A percentile compares a stretch with the other conserved stretches of the same genome.
These are phyloP conservation scores for Neoaliturus tenellus DNA, from an alignment of 2,888 invertebrate species.

Conservation along the genomic window DNA sequence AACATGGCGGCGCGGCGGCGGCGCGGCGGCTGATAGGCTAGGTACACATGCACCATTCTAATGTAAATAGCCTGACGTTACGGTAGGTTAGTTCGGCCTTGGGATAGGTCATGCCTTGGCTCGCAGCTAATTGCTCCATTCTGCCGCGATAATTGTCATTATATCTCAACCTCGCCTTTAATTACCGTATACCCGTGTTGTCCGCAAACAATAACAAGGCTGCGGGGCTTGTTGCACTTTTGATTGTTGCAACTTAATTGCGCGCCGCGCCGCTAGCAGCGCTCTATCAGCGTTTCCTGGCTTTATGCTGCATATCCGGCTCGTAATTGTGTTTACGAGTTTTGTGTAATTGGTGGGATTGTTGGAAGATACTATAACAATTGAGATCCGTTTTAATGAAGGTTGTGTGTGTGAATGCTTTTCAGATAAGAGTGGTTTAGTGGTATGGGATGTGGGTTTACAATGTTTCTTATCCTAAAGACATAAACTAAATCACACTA, in stretches of 20 bases:
- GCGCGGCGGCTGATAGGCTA: too few relatives aligned
- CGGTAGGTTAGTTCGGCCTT: slow-evolving; percentile 21
- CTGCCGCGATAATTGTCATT: slow-evolving; percentile 14
- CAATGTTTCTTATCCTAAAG: too few relatives aligned
- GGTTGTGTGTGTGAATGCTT: too few relatives aligned
- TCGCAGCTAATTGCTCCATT: slow-evolving; percentile 30
- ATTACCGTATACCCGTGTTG: not conserved
- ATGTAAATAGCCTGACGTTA: slow-evolving; percentile 29
- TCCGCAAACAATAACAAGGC: slow-evolving; percentile 14
- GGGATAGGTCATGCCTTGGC: slow-evolving; percentile 26
- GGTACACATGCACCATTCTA: not conserved
- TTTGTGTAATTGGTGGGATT: too few relatives aligned
- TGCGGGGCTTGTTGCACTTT: not conserved
- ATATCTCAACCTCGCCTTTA: slow-evolving; percentile 6
- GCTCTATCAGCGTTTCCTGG: not conserved
- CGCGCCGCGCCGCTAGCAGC: not conserved
- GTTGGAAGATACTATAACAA: too few relatives aligned
- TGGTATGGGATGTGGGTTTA: too few relatives aligned
- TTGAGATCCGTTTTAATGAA: too few relatives aligned
- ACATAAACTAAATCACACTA: too few relatives aligned
- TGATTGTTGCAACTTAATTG: not conserved
- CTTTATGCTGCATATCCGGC: not conserved
- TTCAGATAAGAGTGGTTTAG: too few relatives aligned
- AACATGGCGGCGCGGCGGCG: too few relatives aligned
- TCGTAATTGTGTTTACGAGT: not conserved